phyloP scores from a whole-genome alignment of 2,113 vertebrate genomes.

The Centropus unirufus region DNA sequence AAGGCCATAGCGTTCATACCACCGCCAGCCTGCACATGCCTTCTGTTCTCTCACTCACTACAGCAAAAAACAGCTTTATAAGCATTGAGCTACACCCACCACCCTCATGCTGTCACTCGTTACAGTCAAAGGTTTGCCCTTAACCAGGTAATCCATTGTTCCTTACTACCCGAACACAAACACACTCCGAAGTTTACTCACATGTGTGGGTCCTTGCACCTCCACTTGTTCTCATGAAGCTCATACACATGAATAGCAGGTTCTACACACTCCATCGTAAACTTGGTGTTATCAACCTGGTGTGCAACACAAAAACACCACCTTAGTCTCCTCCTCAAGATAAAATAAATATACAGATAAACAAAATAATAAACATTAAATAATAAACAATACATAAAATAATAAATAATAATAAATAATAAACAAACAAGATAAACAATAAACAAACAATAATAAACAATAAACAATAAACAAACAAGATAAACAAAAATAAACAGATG shows the following conservation, averaged over 20 bases:
- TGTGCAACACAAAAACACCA: background rate
- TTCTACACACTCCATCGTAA: constrained; percentile 88
- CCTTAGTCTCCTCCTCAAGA: background rate
- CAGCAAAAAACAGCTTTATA: background rate
- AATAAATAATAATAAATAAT: too few relatives aligned
- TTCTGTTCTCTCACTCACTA: background rate
- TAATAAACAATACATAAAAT: too few relatives aligned
- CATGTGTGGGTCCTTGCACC: constrained; percentile 87
- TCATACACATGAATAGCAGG: constrained; percentile 91
- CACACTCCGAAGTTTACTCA: constrained; percentile 73
- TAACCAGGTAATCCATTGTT: rapidly evolving
- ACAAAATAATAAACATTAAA: too few relatives aligned
- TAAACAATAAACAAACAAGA: too few relatives aligned
- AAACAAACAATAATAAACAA: too few relatives aligned
- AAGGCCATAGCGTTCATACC: background rate
- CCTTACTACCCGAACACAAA: rapidly evolving
- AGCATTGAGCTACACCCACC: background rate
- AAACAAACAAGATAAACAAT: too few relatives aligned
- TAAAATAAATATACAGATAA: too few relatives aligned
- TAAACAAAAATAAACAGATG: background rate
- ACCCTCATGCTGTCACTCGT: background rate
- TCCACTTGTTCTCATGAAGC: constrained; percentile 95
- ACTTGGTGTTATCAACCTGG: constrained; percentile 92
- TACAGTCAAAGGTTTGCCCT: background rate
- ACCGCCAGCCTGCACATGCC: background rate